Base-by-base conservation (phyloP, 1,140 invertebrate genomes). In the Diachasmimorpha longicaudata region DNA sequence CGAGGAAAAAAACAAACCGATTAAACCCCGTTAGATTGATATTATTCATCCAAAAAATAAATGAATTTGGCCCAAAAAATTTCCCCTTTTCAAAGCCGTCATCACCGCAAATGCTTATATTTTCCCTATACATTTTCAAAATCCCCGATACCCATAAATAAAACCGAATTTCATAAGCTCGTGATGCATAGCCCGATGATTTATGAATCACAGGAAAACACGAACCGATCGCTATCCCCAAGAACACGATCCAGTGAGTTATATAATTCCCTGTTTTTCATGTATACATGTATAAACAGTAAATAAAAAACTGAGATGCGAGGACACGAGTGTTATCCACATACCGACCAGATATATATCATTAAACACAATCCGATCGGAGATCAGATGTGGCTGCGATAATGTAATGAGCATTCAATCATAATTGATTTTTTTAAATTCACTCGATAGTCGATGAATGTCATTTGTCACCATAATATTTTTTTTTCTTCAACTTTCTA, bases 401-500 rank as follows among this genome's bases (percentile, higher is more conserved):
- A 19, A 52, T 52, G 48, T n/a, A 46, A 52, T 19, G 48, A 19
- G 1, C 14, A 52, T 52, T 52, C 11, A 42, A 52, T 52, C 48
- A 52, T 52, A 52, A 52, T 52, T n/a, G 16, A 52, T 13, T n/a
- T 52, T 52, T n/a, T n/a, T 52, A 23, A n/a, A 9, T n/a, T 13
- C 36, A 36, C 25, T 72, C 31, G 14, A 9, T 36, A 55, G 31
- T 31, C 36, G 72, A 66, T 37, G 48, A 36, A 67, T 70, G 8
- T 25, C 10, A 70, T 70, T 42, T 6, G 25, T 70, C 68, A 21
- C 36, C 39, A 42, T 42, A 16, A 13, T 19, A 6, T n/a, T 52
- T 52, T 52, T 52, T 52, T 52, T 16, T 1, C 73, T n/a, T n/a
- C n/a, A n/a, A 77, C 76, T 77, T 77, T 77, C 76, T 74, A 77